Evolutionary conservation across 2,113 vertebrate genomes (phyloP).

Genomic region (Tetrax tetrax): DNA sequence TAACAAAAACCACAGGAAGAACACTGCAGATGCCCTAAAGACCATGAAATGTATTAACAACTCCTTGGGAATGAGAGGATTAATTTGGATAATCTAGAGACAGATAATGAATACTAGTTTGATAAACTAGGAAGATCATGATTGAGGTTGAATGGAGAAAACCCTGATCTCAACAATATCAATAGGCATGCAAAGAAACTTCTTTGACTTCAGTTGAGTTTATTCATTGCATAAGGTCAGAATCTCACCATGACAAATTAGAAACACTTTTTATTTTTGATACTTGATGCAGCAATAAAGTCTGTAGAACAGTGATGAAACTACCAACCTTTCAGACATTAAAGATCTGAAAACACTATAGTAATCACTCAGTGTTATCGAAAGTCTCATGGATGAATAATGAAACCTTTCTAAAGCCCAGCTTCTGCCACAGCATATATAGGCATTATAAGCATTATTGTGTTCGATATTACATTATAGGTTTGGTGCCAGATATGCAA

Average conservation of each 20-base stretch:
- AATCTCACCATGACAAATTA: background rate
- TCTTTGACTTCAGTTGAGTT: background rate
- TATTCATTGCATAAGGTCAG: background rate
- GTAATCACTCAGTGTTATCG: background rate
- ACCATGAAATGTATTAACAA: background rate
- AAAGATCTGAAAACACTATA: background rate
- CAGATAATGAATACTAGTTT: background rate
- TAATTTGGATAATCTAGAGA: background rate
- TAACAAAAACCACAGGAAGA: background rate
- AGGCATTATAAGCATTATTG: background rate
- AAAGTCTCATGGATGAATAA: background rate
- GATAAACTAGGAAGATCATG: background rate
- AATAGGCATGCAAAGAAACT: background rate
- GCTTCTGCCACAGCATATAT: background rate
- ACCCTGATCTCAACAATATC: background rate
- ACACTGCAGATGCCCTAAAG: background rate
- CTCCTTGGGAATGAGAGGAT: background rate
- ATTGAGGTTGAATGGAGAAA: background rate
- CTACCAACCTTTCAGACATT: background rate
- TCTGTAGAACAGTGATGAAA: background rate
- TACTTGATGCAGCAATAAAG: background rate
- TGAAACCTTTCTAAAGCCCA: background rate
- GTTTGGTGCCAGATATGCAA: background rate
- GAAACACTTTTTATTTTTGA: background rate
- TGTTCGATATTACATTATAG: background rate